Conservation (phyloP, 2,113 vertebrate species). For the Platycercus adscitus region DNA sequence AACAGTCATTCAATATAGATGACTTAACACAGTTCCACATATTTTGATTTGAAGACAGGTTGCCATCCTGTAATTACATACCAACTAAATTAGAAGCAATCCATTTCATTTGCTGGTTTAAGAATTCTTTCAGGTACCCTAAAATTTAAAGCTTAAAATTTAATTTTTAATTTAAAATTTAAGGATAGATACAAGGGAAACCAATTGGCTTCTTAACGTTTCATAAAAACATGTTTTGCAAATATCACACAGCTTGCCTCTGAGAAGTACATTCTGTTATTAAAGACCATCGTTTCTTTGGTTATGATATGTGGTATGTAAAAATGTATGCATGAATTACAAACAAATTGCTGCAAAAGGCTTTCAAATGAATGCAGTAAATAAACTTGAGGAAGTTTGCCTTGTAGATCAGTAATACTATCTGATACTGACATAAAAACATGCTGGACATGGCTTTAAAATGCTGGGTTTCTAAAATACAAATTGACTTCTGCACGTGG, state of each 20-base stretch:
- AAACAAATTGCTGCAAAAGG: neutral
- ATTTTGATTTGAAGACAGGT: neutral
- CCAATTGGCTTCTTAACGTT: neutral
- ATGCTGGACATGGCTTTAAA: neutral
- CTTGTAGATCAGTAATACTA: neutral
- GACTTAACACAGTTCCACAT: neutral
- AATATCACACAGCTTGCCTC: neutral
- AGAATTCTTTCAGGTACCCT: neutral
- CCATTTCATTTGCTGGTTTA: neutral
- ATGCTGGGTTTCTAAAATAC: neutral
- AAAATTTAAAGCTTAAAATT: neutral
- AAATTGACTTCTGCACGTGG: neutral
- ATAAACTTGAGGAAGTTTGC: neutral
- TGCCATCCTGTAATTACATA: neutral
- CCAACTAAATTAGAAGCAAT: neutral
- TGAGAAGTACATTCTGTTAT: neutral
- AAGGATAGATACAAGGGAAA: neutral
- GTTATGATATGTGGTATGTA: neutral
- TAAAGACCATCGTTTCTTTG: neutral
- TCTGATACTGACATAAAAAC: neutral
- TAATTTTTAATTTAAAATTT: neutral
- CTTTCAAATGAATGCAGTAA: neutral
- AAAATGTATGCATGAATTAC: neutral
- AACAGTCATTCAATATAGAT: neutral
- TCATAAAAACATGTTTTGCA: neutral